These are phyloP conservation scores for Pseudomyrmex cubaensis DNA, from an alignment of 1,140 invertebrate genomes.

Conservation along the genomic window DNA sequence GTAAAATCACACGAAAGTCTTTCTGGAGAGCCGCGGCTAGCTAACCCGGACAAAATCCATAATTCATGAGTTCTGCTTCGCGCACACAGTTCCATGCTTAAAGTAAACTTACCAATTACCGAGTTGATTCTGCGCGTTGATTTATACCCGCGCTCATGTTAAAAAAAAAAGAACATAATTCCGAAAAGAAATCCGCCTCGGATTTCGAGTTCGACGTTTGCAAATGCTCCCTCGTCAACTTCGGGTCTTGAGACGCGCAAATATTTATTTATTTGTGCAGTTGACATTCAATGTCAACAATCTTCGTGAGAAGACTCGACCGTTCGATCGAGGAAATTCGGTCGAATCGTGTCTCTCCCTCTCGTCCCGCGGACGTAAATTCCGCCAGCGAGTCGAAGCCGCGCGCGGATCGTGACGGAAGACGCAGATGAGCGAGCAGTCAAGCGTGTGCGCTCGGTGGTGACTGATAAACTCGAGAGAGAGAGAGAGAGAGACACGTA, in stretches of 20 bases:
- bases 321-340: neutral
- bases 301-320: neutral
- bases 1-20: neutral
- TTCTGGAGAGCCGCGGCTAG: no score
- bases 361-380: neutral
- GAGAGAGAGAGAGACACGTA: slow-evolving; percentile 11
- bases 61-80: slow-evolving; percentile 10
- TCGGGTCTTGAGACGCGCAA: neutral
- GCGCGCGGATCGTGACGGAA: neutral
- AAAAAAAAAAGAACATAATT: neutral
- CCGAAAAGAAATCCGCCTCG: neutral
- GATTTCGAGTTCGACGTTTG: no score
- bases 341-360: neutral
- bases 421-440: slow-evolving; percentile 18
- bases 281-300: neutral
- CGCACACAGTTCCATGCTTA: slow-evolving; percentile 6
- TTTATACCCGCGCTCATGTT: no score
- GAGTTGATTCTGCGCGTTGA: neutral
- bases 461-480: slow-evolving; percentile 34
- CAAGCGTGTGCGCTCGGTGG: neutral
- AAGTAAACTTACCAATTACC: slow-evolving; percentile 14
- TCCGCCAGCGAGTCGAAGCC: neutral
- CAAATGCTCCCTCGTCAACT: neutral
- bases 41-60: neutral
- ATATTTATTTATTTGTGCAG: neutral